Conservation (phyloP, 2,888 invertebrate species). For the Lordiphosa fenestrarum region DNA sequence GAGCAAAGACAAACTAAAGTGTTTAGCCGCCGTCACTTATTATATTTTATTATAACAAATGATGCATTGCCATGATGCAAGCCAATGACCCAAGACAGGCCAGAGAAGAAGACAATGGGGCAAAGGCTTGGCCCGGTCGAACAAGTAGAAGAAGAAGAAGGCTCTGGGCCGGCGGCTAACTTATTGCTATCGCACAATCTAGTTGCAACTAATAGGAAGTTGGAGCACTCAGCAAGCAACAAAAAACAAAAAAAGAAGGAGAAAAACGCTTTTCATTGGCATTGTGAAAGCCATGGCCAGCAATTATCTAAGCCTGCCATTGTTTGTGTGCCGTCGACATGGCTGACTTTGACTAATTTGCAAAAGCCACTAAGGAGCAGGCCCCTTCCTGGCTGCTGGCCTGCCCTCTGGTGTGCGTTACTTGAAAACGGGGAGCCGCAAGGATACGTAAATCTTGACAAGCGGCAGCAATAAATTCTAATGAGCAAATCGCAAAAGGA, state of each 20-base stretch:
- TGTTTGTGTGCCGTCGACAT: slow-evolving; percentile 61
- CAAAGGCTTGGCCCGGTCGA: slow-evolving; percentile 27
- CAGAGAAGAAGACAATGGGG: slow-evolving; percentile 33
- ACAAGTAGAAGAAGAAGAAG: slow-evolving; percentile 7
- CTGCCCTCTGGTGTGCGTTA: slow-evolving; percentile 65
- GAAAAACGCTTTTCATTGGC: slow-evolving; percentile 53
- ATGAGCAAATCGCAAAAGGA: slow-evolving; percentile 71
- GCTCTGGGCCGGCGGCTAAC: slow-evolving; percentile 47
- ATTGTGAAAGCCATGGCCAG: slow-evolving; percentile 67
- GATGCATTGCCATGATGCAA: slow-evolving; percentile 46
- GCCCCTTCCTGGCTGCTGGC: slow-evolving; percentile 15
- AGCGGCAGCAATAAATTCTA: slow-evolving; percentile 75
- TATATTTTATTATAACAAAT: slow-evolving; percentile 56
- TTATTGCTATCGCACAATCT: slow-evolving; percentile 73
- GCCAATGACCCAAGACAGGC: slow-evolving; percentile 34
- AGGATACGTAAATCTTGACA: slow-evolving; percentile 78
- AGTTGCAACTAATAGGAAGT: slow-evolving; percentile 69
- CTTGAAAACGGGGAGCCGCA: slow-evolving; percentile 44
- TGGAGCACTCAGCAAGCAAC: slow-evolving; percentile 26
- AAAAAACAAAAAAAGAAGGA: no score
- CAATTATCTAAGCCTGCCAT: slow-evolving; percentile 71
- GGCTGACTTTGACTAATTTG: slow-evolving; percentile 72
- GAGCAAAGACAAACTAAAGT: slow-evolving; percentile 1
- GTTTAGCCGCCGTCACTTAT: slow-evolving; percentile 30
- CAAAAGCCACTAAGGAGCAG: slow-evolving; percentile 49